Evolutionary conservation across 2,113 vertebrate species (phyloP).

Genomic region (Calyptommatus sinebrachiatus): DNA sequence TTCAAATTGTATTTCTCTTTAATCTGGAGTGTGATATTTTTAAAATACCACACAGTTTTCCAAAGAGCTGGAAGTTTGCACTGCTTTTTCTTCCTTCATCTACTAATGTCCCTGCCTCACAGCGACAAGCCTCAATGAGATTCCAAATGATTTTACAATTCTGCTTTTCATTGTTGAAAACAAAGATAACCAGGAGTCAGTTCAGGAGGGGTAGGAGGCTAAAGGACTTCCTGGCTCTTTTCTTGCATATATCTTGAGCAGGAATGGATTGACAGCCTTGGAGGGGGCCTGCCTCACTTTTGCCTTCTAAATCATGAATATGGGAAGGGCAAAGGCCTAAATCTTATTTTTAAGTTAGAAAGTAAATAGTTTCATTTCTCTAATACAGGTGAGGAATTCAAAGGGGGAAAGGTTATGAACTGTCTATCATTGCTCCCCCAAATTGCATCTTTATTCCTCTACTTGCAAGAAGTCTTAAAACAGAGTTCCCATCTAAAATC

Average conservation of each 20-base stretch:
- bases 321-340: not conserved
- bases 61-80: not conserved
- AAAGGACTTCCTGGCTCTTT: too few relatives aligned
- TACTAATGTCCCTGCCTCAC: not conserved
- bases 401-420: not conserved
- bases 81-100: not conserved
- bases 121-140: not conserved
- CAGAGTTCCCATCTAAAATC: too few relatives aligned
- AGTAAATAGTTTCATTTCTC: too few relatives aligned
- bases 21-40: not conserved
- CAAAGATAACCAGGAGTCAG: not conserved
- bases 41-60: not conserved
- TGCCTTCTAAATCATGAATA: not conserved
- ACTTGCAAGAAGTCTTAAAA: not conserved
- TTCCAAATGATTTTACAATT: conserved; percentile 1
- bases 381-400: not conserved
- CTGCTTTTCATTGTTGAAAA: not conserved
- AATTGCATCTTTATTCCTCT: not conserved
- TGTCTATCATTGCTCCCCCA: too few relatives aligned
- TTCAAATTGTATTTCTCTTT: not conserved
- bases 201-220: not conserved
- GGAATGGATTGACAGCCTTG: not conserved
- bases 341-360: not conserved
- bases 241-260: too few relatives aligned
- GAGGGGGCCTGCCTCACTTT: not conserved